Evolutionary conservation across 2,888 invertebrate genomes (phyloP).

Genomic region (Tenthredo mesomela): DNA sequence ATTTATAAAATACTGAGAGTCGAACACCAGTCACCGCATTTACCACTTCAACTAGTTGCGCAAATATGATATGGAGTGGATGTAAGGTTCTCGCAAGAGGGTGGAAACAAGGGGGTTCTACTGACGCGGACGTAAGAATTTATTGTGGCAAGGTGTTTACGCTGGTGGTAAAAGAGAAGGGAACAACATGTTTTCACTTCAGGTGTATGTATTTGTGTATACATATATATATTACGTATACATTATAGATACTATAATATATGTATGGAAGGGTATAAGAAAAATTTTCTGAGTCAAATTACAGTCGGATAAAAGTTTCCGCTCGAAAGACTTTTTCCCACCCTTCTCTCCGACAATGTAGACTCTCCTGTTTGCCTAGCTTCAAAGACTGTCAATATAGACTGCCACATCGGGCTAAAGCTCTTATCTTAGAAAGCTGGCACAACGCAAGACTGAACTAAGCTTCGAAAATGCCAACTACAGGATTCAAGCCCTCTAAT

Average conservation of each 20-base stretch:
- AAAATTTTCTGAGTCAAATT: constrained; percentile 17
- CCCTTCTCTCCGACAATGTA: not conserved
- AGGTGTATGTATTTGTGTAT: not conserved
- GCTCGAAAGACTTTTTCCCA: not conserved
- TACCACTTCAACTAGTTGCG: not conserved
- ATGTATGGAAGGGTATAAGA: not conserved
- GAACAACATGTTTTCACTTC: constrained; percentile 19
- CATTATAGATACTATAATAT: not conserved
- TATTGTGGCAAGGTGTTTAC: constrained; percentile 1
- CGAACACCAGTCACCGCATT: not conserved
- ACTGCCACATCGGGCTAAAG: constrained; percentile 13
- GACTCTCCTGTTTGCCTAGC: constrained; percentile 13
- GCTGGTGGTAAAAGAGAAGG: not conserved
- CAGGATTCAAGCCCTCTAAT: constrained; percentile 36
- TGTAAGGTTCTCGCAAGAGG: not conserved
- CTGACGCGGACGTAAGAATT: not conserved
- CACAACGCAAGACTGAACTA: constrained; percentile 41
- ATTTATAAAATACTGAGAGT: not conserved
- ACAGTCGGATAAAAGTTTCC: constrained; percentile 14
- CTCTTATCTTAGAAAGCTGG: constrained; percentile 32
- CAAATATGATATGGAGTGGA: not conserved
- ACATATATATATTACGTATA: not conserved
- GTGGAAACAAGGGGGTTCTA: not conserved
- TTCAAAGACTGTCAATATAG: constrained; percentile 36
- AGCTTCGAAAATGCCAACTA: constrained; percentile 44